Evolutionary conservation across 2,797 vertebrate genomes (phyloP), one percentile per base, ranked within the genome.

Genomic region (Ctenopoma kingsleyae): DNA sequence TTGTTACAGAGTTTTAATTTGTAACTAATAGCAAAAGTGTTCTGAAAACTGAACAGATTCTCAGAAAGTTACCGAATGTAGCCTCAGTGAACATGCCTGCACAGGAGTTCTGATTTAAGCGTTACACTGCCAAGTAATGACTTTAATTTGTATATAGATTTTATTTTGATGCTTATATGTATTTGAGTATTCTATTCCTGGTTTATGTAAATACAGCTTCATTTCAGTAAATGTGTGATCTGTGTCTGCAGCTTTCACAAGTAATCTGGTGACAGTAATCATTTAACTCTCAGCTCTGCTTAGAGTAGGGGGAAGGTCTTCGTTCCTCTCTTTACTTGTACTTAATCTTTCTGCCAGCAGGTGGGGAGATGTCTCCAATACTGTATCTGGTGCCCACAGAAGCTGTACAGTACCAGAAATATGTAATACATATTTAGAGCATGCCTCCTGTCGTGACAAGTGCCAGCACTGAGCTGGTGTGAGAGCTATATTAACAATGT

Each of bases 121-220:
- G 27, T 90, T 84, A 72, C 89, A 91, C 91, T 93, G 91, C 91
- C 91, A 92, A 74, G 64, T 82, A 59, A 85, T 84, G 38, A 85
- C 35, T 74, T 67, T 72, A 51, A 65, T 12, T 71, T 78, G 47
- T 86, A 41, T 36, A 65, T 86, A 74, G 41, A 71, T 74, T 71
- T 78, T 79, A 47, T 82, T 85, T 81, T 2, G 48, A 58, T 67
- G 30, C 9, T 23, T 78, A 10, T 76, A 11, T 7, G 8, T 7
- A 27, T 80, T 78, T 74, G 54, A 78, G 63, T 47, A 62, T 64
- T 76, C 30, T 78, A 41, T 70, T 0, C 27, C 44, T 43, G 20
- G 25, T 64, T 57, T 57, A 54, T 6, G 6, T 44, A 38, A 19
- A 64, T 48, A 10, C 10, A 17, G 19, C 50, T 59, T 61, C 5